Evolutionary conservation across 2,113 vertebrate species (phyloP).

Genomic region (Petrocephalus microphthalmus): DNA sequence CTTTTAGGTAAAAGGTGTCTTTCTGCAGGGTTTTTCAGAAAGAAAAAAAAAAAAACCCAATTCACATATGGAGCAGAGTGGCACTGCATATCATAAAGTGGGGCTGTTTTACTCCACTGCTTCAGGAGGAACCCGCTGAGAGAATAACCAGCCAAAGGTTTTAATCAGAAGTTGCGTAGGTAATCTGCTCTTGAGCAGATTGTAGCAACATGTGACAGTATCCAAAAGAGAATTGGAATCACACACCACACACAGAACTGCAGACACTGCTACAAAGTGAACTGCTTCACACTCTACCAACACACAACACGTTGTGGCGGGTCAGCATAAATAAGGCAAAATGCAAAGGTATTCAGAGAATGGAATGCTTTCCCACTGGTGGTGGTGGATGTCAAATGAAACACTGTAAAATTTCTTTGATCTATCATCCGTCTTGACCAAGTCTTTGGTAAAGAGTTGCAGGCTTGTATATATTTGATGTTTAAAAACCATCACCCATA

Average conservation of each 20-base stretch:
- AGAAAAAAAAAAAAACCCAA: not conserved
- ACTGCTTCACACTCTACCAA: not conserved
- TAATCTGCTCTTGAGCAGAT: not conserved
- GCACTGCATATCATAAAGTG: not conserved
- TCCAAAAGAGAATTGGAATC: not conserved
- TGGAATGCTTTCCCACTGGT: not conserved
- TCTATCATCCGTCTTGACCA: not conserved
- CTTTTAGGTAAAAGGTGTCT: not conserved
- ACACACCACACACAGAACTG: not conserved
- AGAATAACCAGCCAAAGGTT: not conserved
- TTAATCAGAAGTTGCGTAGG: not conserved
- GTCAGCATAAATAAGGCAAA: not conserved
- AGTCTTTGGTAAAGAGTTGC: not conserved
- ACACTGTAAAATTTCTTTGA: not conserved
- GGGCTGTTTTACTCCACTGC: not conserved
- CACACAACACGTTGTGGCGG: not conserved
- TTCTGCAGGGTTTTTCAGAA: not conserved
- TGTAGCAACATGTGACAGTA: not conserved
- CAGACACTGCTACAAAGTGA: not conserved
- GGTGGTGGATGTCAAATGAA: not conserved
- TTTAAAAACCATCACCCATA: not conserved
- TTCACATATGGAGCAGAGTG: not conserved
- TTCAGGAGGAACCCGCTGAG: not conserved
- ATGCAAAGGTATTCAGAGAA: not conserved
- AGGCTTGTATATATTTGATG: constrained; percentile 1